Evolutionary conservation across 2,113 vertebrate species (phyloP).

Genomic region (Nesogale talazaci): DNA sequence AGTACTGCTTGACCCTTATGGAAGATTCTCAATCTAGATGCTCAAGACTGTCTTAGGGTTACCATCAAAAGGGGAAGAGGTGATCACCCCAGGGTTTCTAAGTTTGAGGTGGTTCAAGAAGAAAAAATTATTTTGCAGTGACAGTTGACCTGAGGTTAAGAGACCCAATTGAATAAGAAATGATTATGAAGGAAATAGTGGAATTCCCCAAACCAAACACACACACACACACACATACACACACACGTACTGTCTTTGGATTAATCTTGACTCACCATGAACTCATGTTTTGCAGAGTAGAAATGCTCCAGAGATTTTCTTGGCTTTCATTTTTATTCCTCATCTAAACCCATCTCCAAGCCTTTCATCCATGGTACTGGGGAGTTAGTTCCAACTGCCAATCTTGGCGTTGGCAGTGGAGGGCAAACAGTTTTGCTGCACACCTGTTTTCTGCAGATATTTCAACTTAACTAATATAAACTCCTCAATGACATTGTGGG

Average conservation of each 20-base stretch:
- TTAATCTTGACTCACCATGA: neutral
- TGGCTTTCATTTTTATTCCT: neutral
- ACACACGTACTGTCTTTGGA: neutral
- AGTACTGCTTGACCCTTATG: neutral
- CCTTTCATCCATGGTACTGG: neutral
- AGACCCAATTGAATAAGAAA: neutral
- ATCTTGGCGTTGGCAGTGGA: too few relatives aligned
- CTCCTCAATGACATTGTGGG: neutral
- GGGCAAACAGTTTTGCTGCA: neutral
- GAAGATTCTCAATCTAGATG: neutral
- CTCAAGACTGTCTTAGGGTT: neutral
- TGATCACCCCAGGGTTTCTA: neutral
- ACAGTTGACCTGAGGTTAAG: neutral
- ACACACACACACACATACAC: neutral
- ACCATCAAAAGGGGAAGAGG: neutral
- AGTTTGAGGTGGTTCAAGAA: neutral
- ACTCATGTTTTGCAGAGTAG: neutral
- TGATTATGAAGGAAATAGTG: constrained; percentile 18
- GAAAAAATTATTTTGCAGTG: neutral
- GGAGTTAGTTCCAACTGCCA: neutral
- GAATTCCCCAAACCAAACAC: neutral
- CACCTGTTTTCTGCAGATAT: neutral
- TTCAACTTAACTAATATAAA: neutral
- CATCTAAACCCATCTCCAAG: neutral
- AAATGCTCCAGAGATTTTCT: neutral